phyloP scores from a whole-genome alignment of 2,888 invertebrate genomes.

The Atrina japonica region DNA sequence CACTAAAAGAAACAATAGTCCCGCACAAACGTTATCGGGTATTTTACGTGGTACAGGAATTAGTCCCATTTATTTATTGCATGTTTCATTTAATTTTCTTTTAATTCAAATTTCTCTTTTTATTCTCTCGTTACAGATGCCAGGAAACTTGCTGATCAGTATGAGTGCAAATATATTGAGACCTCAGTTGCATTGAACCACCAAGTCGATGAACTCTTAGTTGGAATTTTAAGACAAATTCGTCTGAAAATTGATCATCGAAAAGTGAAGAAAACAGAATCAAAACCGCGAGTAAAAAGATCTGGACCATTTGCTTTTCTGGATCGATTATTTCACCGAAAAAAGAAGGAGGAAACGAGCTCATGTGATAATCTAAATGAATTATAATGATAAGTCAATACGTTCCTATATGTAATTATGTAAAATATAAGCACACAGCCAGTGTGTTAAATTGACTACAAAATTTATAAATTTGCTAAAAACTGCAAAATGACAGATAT shows the following conservation, averaged over 20 bases:
- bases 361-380: conserved; percentile 32
- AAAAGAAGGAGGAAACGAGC: conserved; percentile 21
- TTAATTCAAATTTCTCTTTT: not conserved
- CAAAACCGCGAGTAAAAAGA: conserved; percentile 24
- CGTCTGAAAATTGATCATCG: conserved; percentile 89
- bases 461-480: too few relatives aligned
- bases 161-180: conserved; percentile 95
- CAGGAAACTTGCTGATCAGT: conserved; percentile 48
- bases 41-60: too few relatives aligned
- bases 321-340: conserved; percentile 23
- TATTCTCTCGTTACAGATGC: conserved; percentile 51
- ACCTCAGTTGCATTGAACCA: conserved; percentile 98
- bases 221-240: conserved; percentile 95
- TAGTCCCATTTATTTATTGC: too few relatives aligned
- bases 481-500: too few relatives aligned
- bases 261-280: conserved; percentile 44
- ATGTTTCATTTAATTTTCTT: too few relatives aligned
- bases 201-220: conserved; percentile 96
- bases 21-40: too few relatives aligned
- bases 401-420: too few relatives aligned
- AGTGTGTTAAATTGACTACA: too few relatives aligned
- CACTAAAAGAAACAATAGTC: too few relatives aligned
- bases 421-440: too few relatives aligned
- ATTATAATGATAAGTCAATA: too few relatives aligned
- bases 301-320: conserved; percentile 24